Conservation (phyloP, 2,113 vertebrate species). For the Gasterosteus aculeatus region DNA sequence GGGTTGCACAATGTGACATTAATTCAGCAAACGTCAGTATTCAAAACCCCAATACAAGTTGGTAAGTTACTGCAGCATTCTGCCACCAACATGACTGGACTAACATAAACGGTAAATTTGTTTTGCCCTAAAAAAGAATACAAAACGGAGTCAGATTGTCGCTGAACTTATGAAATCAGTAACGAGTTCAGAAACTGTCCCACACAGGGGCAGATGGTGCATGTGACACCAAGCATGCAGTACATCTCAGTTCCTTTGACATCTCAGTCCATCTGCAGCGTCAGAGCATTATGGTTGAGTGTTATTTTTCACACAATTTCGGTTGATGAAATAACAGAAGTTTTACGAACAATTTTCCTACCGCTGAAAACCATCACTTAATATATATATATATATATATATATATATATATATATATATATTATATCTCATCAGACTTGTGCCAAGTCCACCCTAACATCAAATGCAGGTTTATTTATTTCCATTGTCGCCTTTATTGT, state of each 20-base stretch:
- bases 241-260: slow-evolving; percentile 64
- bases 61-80: background rate
- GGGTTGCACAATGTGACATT: background rate
- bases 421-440: background rate
- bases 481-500: background rate
- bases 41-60: background rate
- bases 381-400: no score
- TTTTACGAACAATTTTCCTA: slow-evolving; percentile 1
- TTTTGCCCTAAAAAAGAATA: background rate
- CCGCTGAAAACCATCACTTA: background rate
- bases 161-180: slow-evolving; percentile 38
- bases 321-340: background rate
- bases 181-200: slow-evolving; percentile 38
- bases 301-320: slow-evolving; percentile 21
- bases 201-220: slow-evolving; percentile 68
- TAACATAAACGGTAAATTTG: background rate
- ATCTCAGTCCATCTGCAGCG: slow-evolving; percentile 66
- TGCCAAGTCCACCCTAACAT: background rate
- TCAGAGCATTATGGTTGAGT: slow-evolving; percentile 34
- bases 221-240: slow-evolving; percentile 51
- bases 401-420: no score
- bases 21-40: background rate
- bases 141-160: slow-evolving; percentile 13
- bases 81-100: background rate
- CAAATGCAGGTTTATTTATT: background rate